Conservation (phyloP, 2,797 vertebrate genomes). For the Stomatorhinus walkeri region DNA sequence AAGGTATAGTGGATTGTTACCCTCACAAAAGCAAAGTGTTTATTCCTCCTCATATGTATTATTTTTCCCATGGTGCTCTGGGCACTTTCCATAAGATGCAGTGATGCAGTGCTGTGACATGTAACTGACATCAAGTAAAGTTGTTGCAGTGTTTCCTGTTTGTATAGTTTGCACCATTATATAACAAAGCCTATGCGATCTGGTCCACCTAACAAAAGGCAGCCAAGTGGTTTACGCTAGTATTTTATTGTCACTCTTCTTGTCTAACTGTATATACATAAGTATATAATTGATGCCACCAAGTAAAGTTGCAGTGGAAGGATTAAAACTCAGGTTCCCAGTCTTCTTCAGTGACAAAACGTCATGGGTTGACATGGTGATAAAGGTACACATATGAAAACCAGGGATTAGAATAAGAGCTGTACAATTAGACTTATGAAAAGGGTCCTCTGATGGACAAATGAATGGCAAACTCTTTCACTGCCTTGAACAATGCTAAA, state of each 20-base stretch:
- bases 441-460: conserved; percentile 28
- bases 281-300: not conserved
- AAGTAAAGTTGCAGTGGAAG: not conserved
- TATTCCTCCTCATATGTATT: not conserved
- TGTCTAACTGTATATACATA: not conserved
- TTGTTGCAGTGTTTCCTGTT: not conserved
- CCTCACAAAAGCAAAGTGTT: not conserved
- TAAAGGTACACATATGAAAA: conserved; percentile 26
- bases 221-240: not conserved
- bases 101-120: not conserved
- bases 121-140: not conserved
- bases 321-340: conserved; percentile 5
- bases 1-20: not conserved
- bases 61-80: not conserved
- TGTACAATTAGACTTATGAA: conserved; percentile 31
- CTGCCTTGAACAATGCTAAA: conserved; percentile 28
- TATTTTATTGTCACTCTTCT: not conserved
- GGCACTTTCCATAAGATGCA: not conserved
- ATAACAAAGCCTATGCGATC: not conserved
- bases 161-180: not conserved
- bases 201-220: not conserved
- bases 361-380: conserved; percentile 21
- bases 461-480: conserved; percentile 25
- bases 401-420: conserved; percentile 27
- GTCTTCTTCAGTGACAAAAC: conserved; percentile 12